Percentiles rank a stretch among this genome's conserved stretches.
Evolutionary conservation across 2,113 vertebrate species (phyloP).

Genomic region (Cacatua alba): DNA sequence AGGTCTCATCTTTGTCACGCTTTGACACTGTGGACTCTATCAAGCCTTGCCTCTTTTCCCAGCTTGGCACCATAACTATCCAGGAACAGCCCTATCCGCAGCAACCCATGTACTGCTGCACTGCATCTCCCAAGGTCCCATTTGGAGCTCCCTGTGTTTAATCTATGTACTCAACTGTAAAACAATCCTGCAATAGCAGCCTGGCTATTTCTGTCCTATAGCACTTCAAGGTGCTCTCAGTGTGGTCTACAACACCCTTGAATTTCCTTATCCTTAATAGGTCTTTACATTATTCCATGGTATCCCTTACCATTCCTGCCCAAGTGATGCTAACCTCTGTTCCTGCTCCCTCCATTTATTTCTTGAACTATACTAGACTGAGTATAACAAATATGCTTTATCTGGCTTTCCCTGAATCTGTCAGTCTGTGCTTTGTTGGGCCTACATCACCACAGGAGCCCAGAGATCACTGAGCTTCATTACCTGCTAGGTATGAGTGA

Average conservation of each 20-base stretch:
- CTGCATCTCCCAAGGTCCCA: not conserved
- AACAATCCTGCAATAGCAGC: not conserved
- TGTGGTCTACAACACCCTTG: rapidly evolving
- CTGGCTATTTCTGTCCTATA: not conserved
- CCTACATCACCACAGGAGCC: not conserved
- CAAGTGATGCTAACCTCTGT: not conserved
- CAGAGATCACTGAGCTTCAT: not conserved
- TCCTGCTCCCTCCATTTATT: not conserved
- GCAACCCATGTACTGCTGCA: not conserved
- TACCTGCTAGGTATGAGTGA: not conserved
- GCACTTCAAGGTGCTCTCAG: not conserved
- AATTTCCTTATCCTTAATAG: not conserved
- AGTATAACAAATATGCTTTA: not conserved
- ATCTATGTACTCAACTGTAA: not conserved
- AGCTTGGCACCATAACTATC: not conserved
- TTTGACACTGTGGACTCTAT: not conserved
- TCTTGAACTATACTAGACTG: not conserved
- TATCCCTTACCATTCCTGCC: not conserved
- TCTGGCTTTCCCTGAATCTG: not conserved
- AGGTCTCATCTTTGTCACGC: not conserved
- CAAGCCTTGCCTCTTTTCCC: not conserved
- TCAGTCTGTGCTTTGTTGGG: not conserved
- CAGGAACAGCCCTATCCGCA: not conserved
- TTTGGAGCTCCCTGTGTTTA: not conserved
- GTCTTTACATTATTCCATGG: not conserved